A percentile compares a stretch with the other conserved stretches of the same genome.
Evolutionary conservation across 1,140 invertebrate genomes (phyloP).

Genomic region (Nasonia giraulti): DNA sequence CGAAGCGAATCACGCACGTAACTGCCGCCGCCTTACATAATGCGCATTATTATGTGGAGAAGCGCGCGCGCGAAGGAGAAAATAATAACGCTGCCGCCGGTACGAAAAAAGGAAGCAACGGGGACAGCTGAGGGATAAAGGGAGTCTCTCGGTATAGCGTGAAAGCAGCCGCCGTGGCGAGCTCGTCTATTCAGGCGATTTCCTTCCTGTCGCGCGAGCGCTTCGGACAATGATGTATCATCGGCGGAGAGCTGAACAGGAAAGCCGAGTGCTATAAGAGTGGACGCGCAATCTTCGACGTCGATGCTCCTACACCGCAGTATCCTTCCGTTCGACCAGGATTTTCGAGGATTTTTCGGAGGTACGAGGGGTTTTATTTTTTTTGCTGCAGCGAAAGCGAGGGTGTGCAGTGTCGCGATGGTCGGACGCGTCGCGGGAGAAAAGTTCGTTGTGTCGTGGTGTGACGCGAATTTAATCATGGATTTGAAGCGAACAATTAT

Average conservation of each 20-base stretch:
- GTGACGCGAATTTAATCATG: too few species aligned
- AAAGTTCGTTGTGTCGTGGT: too few species aligned
- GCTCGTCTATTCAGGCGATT: slow-evolving; percentile 42
- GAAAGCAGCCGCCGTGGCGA: background rate
- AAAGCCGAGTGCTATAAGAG: background rate
- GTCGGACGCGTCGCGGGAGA: too few species aligned
- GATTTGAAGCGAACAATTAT: too few species aligned
- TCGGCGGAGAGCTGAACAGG: background rate
- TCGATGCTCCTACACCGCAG: slow-evolving; percentile 55
- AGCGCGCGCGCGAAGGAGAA: background rate
- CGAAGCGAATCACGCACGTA: slow-evolving; percentile 48
- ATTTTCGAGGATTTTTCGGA: background rate
- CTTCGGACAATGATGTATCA: background rate
- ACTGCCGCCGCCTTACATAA: slow-evolving; percentile 19
- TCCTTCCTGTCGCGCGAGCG: slow-evolving; percentile 43
- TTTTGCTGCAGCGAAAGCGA: background rate
- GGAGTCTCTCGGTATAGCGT: background rate
- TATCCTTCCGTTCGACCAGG: slow-evolving; percentile 60
- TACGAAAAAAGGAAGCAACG: background rate
- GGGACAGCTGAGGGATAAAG: slow-evolving; percentile 4
- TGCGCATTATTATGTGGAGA: slow-evolving; percentile 11
- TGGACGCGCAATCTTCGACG: background rate
- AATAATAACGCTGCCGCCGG: background rate
- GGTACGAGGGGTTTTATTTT: background rate
- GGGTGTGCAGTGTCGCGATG: background rate